Evolutionary conservation across 2,888 invertebrate genomes (phyloP).

Genomic region (Phyto melanocephala): DNA sequence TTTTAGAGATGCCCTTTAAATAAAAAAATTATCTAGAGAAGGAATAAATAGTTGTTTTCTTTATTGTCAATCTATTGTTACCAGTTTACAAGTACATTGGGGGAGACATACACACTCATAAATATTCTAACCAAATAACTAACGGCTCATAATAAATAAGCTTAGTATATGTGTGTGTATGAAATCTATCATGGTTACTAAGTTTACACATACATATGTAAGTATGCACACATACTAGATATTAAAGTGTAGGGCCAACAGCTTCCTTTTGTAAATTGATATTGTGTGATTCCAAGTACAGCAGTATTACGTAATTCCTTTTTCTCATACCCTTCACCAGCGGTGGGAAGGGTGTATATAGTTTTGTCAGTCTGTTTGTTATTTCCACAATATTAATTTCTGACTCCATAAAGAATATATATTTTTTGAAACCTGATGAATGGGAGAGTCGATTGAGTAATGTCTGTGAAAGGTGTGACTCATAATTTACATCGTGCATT

Average conservation of each 20-base stretch:
- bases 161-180: background rate
- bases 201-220: no score
- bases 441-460: no score
- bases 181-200: background rate
- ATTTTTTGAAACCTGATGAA: no score
- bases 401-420: no score
- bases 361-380: no score
- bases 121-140: no score
- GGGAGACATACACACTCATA: background rate
- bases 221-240: no score
- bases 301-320: background rate
- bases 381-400: no score
- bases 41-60: background rate
- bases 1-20: background rate
- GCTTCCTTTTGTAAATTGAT: background rate
- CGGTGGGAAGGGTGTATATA: background rate
- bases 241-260: background rate
- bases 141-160: no score
- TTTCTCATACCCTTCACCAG: no score
- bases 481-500: no score
- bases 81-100: background rate
- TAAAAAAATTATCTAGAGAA: background rate
- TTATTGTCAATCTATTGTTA: constrained; percentile 26
- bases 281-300: background rate
- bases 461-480: no score